Conservation (phyloP, 2,113 vertebrate genomes). For the Catharus minimus region DNA sequence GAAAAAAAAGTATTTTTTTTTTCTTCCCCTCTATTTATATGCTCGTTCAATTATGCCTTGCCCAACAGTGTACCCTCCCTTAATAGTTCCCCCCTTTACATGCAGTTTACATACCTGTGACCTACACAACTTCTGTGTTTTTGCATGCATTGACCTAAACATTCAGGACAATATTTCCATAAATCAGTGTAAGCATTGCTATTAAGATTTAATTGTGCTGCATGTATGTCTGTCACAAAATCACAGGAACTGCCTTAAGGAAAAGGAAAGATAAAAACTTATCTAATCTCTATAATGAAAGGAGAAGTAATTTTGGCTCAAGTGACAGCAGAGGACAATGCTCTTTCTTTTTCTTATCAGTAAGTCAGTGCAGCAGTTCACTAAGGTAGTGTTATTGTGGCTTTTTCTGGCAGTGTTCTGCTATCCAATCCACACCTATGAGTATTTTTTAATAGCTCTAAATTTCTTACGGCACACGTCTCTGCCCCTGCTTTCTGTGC, state of each 20-base stretch:
- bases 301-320: constrained; percentile 24
- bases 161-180: neutral
- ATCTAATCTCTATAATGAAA: constrained; percentile 41
- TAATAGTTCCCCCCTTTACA: neutral
- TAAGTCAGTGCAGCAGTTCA: constrained; percentile 5
- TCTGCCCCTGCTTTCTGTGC: neutral
- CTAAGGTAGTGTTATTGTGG: neutral
- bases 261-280: constrained; percentile 50
- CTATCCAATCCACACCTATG: neutral
- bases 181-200: neutral
- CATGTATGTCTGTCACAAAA: constrained; percentile 24
- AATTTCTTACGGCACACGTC: neutral
- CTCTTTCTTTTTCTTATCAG: constrained; percentile 42
- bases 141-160: neutral
- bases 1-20: neutral
- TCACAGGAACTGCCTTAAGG: constrained; percentile 26
- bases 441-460: constrained; percentile 4
- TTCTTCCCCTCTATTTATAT: neutral
- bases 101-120: neutral
- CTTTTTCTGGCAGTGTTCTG: constrained; percentile 6
- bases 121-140: neutral
- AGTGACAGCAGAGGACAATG: constrained; percentile 39
- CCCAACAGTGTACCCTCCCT: neutral
- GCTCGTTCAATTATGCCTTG: neutral
- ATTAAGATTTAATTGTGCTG: constrained; percentile 19